phyloP scores from a whole-genome alignment of 2,797 vertebrate genomes.

The Garrulus glandarius region DNA sequence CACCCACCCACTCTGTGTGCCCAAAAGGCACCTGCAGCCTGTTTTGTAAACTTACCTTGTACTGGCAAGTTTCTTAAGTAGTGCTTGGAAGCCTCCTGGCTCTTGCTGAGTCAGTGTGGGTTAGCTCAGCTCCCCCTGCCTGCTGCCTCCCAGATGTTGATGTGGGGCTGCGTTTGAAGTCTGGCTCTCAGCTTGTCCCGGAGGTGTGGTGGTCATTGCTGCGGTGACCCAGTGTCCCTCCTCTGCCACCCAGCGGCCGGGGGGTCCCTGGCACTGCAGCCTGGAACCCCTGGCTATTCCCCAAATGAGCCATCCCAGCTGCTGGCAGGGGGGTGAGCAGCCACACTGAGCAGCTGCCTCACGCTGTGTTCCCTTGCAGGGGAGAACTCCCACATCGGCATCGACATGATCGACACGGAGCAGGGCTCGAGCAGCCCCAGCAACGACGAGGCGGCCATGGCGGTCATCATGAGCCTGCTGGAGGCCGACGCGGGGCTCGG shows the following conservation, averaged over 20 bases:
- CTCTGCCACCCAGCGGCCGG: not conserved
- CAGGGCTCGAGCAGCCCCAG: slow-evolving; percentile 97
- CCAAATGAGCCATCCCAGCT: rapidly evolving
- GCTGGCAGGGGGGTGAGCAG: rapidly evolving
- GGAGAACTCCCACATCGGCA: slow-evolving; percentile 92
- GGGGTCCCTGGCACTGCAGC: not conserved
- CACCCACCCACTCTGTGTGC: rapidly evolving
- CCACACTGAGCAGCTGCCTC: not conserved
- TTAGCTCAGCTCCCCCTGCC: not conserved
- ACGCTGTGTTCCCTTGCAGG: slow-evolving; percentile 68
- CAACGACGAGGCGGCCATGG: slow-evolving; percentile 98
- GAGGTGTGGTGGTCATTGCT: rapidly evolving
- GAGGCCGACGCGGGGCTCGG: slow-evolving; percentile 97
- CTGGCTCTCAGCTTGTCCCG: rapidly evolving
- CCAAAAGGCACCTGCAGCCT: not conserved
- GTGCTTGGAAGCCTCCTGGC: not conserved
- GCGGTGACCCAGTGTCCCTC: not conserved
- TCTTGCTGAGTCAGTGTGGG: not conserved
- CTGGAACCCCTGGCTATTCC: rapidly evolving
- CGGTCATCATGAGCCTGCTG: slow-evolving; percentile 98
- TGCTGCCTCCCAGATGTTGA: not conserved
- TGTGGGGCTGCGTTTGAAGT: not conserved
- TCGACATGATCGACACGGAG: slow-evolving; percentile 92
- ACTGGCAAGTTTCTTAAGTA: rapidly evolving
- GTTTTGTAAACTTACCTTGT: rapidly evolving